Evolutionary conservation across 1,140 invertebrate species (phyloP), one percentile per base, ranked within the genome.

Genomic region (Ephestia elutella): DNA sequence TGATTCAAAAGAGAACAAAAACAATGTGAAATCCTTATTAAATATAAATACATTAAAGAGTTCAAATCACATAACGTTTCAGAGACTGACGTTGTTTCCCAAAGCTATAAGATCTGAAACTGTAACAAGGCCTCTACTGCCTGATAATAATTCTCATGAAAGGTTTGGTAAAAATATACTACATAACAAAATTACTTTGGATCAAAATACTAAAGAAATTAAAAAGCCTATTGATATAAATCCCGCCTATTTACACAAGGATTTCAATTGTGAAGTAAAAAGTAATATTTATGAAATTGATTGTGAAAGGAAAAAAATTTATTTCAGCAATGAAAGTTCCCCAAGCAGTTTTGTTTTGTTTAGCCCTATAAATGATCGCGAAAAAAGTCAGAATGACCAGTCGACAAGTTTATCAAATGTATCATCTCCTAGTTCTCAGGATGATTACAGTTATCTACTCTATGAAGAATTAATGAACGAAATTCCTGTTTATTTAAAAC

Each of bases 81-180:
- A 44, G 10, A 44, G 38, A 44, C 38, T 44, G 13, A 44, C 38
- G 13, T 17, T 78, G 56, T 75, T 81, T 59, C 71, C 73, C 17
- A 87, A 82, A 53, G 65, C 71, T 44, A 63, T 82, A 56, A 60
- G 63, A 63, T 87, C 84, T 25, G 71, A 85, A 66, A 84, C 78
- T 54, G 55, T 82, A 54, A 78, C 74, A 32, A 75, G 84, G 64
- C 54, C 68, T 17, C 50, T 57, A 11, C 49, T 78, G 32, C 54
- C 50, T 49, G 58, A 73, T 9, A 28, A 53, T 28, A 25, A 30
- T 25, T 17, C 18, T 44, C 13, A 4, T 44, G 2, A 44, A 15
- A 4, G n/a, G 5, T 11, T 21, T 53, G 13, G 13, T 25, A 25
- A n/a, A n/a, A n/a, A n/a, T 25, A 5, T 32, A 11, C 30, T 11